Percentiles rank a stretch among this genome's conserved stretches.
Evolutionary conservation across 2,888 invertebrate genomes (phyloP).

Genomic region (Siphonodentalium dalli): DNA sequence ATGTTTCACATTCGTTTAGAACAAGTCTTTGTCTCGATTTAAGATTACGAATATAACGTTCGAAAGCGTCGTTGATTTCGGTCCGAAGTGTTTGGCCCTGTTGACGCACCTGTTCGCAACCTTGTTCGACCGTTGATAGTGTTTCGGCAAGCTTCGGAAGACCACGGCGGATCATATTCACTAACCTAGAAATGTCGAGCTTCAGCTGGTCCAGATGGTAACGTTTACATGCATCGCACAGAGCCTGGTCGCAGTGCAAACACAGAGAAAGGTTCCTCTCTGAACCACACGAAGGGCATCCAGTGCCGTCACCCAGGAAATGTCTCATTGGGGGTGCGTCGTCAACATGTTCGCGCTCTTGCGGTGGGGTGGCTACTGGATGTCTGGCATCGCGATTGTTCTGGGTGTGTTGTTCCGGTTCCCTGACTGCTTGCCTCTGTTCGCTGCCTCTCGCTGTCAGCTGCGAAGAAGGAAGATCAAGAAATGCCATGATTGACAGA

Average conservation of each 20-base stretch:
- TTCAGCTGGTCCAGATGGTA: slow-evolving; percentile 64
- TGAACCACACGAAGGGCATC: slow-evolving; percentile 90
- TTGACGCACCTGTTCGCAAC: slow-evolving; percentile 83
- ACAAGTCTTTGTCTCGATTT: slow-evolving; percentile 71
- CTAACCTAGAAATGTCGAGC: slow-evolving; percentile 82
- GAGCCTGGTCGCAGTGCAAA: slow-evolving; percentile 95
- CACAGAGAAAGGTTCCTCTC: slow-evolving; percentile 71
- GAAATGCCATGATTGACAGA: slow-evolving; percentile 91
- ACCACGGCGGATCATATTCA: slow-evolving; percentile 74
- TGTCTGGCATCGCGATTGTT: slow-evolving; percentile 10
- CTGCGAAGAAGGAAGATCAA: slow-evolving; percentile 86
- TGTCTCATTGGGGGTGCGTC: neutral
- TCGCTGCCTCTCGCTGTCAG: slow-evolving; percentile 29
- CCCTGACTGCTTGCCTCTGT: slow-evolving; percentile 5
- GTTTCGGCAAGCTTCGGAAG: slow-evolving; percentile 70
- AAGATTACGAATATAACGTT: slow-evolving; percentile 61
- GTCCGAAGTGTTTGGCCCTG: slow-evolving; percentile 90
- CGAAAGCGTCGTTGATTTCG: slow-evolving; percentile 77
- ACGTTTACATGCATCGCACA: slow-evolving; percentile 91
- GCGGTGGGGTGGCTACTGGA: neutral
- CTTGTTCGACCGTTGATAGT: slow-evolving; percentile 75
- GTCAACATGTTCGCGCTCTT: neutral
- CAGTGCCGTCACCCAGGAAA: slow-evolving; percentile 70
- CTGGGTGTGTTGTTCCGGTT: neutral
- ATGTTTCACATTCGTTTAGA: slow-evolving; percentile 77